Percentiles rank a stretch among this genome's conserved stretches.
Conservation (phyloP, 2,888 invertebrate species). For the Emmelina monodactyla region DNA sequence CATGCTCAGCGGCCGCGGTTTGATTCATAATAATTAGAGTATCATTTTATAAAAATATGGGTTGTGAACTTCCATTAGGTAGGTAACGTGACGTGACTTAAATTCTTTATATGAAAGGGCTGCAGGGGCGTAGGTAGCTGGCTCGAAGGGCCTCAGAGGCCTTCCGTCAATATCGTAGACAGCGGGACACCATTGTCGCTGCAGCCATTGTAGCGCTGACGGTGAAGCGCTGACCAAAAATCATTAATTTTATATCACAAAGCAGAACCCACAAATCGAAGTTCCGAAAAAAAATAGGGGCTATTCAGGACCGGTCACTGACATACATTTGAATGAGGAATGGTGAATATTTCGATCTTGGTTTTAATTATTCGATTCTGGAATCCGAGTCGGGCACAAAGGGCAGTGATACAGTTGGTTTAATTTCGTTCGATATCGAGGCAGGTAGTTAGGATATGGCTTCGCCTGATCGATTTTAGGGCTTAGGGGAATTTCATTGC, state of each 20-base stretch:
- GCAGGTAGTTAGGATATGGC: not conserved
- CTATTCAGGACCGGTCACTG: constrained; percentile 56
- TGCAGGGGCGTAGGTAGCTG: constrained; percentile 54
- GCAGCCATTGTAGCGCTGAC: constrained; percentile 43
- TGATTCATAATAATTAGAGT: constrained; percentile 39
- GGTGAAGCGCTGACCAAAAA: constrained; percentile 58
- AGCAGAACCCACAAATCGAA: constrained; percentile 64
- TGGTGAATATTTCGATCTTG: constrained; percentile 37
- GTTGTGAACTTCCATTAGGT: constrained; percentile 43
- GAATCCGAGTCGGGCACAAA: constrained; percentile 11
- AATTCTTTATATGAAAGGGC: constrained; percentile 48
- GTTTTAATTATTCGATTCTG: constrained; percentile 41
- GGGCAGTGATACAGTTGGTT: constrained; percentile 1
- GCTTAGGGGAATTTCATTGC: not conserved
- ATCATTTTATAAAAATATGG: constrained; percentile 33
- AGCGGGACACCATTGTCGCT: constrained; percentile 63
- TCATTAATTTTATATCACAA: constrained; percentile 66
- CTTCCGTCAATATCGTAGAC: constrained; percentile 60
- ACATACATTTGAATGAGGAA: constrained; percentile 34
- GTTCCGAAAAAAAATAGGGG: constrained; percentile 49
- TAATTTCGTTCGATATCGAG: not conserved
- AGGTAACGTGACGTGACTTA: constrained; percentile 52
- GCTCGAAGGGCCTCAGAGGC: constrained; percentile 27
- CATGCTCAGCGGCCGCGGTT: not conserved
- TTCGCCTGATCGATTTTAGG: not conserved